These are phyloP conservation scores for Lordiphosa stackelbergi DNA, from an alignment of 1,140 invertebrate genomes.

Conservation along the genomic window DNA sequence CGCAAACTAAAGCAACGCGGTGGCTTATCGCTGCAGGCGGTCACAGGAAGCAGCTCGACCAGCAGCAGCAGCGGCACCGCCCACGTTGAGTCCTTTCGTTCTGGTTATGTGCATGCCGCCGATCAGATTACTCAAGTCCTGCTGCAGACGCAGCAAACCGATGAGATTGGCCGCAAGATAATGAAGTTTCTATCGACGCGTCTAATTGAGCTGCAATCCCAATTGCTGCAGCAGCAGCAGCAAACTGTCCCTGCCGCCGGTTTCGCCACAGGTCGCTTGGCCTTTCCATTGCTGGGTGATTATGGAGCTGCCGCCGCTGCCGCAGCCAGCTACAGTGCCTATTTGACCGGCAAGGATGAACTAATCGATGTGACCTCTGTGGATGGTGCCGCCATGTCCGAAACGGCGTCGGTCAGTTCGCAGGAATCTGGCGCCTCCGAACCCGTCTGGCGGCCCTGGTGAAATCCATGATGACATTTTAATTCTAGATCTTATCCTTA, in stretches of 20 bases:
- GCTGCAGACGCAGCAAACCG: conserved; percentile 83
- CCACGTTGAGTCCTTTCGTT: conserved; percentile 88
- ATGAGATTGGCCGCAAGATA: conserved; percentile 88
- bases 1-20: conserved; percentile 85
- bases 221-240: conserved; percentile 53
- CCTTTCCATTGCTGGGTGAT: conserved; percentile 54
- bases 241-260: conserved; percentile 39
- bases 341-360: conserved; percentile 57
- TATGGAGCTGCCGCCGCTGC: conserved; percentile 52
- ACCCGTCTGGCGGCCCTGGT: conserved; percentile 72
- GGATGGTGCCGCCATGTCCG: conserved; percentile 58
- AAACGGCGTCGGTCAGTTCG: conserved; percentile 65
- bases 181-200: conserved; percentile 92
- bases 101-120: conserved; percentile 94
- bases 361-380: conserved; percentile 74
- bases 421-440: conserved; percentile 64
- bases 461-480: conserved; percentile 23
- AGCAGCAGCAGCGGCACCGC: conserved; percentile 70
- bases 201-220: conserved; percentile 81
- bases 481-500: conserved; percentile 54
- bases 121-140: conserved; percentile 93
- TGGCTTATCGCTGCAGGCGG: conserved; percentile 72
- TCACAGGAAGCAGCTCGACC: conserved; percentile 47
- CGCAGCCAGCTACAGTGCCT: conserved; percentile 54
- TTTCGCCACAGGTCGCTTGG: conserved; percentile 34